Base-by-base conservation (phyloP, 1,140 invertebrate genomes). In the Neoseiulus cucumeris region DNA sequence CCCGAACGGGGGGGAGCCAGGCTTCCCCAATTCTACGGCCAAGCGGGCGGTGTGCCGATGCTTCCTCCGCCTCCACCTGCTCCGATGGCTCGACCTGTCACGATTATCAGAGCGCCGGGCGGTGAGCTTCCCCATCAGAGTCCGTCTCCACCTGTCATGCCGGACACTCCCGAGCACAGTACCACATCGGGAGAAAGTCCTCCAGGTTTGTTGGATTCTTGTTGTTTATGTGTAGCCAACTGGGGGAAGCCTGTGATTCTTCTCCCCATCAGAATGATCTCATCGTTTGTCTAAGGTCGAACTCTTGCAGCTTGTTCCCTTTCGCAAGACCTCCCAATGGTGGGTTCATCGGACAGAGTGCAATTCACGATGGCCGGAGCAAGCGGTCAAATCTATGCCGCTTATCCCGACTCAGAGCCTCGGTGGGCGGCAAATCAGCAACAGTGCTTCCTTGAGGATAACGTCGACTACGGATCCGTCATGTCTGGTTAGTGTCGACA, bases 71-170 rank as follows among this genome's bases (percentile, higher is more conserved):
- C 91, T n/a, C 82, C 92, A 1, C 90, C 91, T 2, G 78, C 80
- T 12, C 90, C 90, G 7, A 91, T 95, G 87, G 91, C 91, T 1
- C 80, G 92, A 69, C 92, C 91, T 0, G 91, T 96, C 9, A 89
- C 92, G 25, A 93, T 96, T 69, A 90, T 95, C 71, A 81, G 89
- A 72, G 90, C 88, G 42, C 90, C 87, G 68, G 86, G 87, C 22
- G 51, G 51, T 25, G 51, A 59, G 22, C 22, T 59, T 1, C 25
- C 51, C 1, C 51, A 59, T 59, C 33, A 25, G 22, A 59, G 51
- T 59, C 51, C 51, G 25, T 59, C 51, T 4, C 51, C 51, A 59
- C 51, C 51, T 6, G 51, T 59, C 12, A 59, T 59, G 51, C 51
- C 51, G 1, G 51, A 59, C 22, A 59, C 51, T 5, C 51, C 51